phyloP scores from a whole-genome alignment of 1,140 invertebrate genomes.

The Bombus superbus region DNA sequence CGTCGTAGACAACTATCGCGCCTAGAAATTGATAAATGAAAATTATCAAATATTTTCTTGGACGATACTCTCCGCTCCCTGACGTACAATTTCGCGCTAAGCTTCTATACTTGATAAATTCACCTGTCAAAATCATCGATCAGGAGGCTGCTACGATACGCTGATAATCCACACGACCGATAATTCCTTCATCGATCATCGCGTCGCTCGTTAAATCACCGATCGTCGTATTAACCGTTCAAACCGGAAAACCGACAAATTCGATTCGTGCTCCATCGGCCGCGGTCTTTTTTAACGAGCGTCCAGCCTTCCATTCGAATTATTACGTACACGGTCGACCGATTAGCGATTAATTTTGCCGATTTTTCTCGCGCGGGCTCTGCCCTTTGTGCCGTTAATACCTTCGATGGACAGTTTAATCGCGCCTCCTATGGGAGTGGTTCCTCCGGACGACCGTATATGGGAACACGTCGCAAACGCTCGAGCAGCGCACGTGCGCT shows the following conservation, averaged over 20 bases:
- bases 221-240: neutral
- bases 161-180: neutral
- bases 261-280: neutral
- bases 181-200: neutral
- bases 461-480: conserved; percentile 22
- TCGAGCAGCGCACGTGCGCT: conserved; percentile 32
- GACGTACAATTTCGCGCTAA: too few species aligned
- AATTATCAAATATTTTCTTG: too few species aligned
- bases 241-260: neutral
- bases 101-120: neutral
- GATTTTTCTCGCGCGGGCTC: neutral
- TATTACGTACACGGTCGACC: neutral
- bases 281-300: neutral
- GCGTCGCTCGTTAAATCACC: neutral
- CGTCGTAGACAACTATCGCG: too few species aligned
- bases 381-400: conserved; percentile 23
- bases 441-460: conserved; percentile 36
- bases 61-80: rapidly evolving
- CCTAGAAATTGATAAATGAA: too few species aligned
- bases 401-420: conserved; percentile 46
- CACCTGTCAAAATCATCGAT: neutral
- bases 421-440: conserved; percentile 49
- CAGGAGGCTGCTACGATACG: too few species aligned
- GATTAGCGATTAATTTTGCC: conserved; percentile 2
- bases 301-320: neutral